Evolutionary conservation across 2,888 invertebrate genomes (phyloP).

Genomic region (Lepeophtheirus nordmannii): DNA sequence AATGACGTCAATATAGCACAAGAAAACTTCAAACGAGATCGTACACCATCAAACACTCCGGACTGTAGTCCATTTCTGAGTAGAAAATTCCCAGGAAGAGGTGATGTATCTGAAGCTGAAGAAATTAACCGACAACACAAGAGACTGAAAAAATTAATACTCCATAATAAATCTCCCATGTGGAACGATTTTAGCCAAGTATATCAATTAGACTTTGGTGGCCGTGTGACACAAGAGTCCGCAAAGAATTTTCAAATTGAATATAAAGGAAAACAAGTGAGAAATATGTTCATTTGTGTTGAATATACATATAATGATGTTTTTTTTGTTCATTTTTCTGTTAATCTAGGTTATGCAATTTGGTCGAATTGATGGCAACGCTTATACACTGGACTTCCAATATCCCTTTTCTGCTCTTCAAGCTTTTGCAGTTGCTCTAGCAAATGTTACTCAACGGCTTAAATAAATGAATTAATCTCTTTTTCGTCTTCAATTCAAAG

Average conservation of each 20-base stretch:
- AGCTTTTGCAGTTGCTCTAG: slow-evolving; percentile 93
- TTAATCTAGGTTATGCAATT: slow-evolving; percentile 86
- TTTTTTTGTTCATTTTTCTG: background rate
- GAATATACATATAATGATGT: no score
- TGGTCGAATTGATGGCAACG: slow-evolving; percentile 93
- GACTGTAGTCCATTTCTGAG: background rate
- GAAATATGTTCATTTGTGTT: no score
- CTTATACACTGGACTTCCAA: slow-evolving; percentile 96
- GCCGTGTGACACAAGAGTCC: slow-evolving; percentile 94
- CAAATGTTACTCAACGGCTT: slow-evolving; percentile 84
- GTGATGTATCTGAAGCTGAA: background rate
- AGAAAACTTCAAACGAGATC: background rate
- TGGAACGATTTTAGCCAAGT: slow-evolving; percentile 99
- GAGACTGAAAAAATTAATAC: slow-evolving; percentile 59
- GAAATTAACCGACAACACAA: background rate
- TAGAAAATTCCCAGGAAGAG: background rate
- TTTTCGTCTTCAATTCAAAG: no score
- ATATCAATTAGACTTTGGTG: slow-evolving; percentile 96
- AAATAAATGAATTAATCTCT: slow-evolving; percentile 42
- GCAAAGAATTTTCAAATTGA: slow-evolving; percentile 99
- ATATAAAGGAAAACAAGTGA: slow-evolving; percentile 83
- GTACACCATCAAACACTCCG: background rate
- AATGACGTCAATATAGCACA: background rate
- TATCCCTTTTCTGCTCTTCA: slow-evolving; percentile 96
- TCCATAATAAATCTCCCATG: slow-evolving; percentile 94